These are phyloP conservation scores for Thalassarche chlororhynchos DNA, from an alignment of 2,113 vertebrate genomes.

Conservation along the genomic window DNA sequence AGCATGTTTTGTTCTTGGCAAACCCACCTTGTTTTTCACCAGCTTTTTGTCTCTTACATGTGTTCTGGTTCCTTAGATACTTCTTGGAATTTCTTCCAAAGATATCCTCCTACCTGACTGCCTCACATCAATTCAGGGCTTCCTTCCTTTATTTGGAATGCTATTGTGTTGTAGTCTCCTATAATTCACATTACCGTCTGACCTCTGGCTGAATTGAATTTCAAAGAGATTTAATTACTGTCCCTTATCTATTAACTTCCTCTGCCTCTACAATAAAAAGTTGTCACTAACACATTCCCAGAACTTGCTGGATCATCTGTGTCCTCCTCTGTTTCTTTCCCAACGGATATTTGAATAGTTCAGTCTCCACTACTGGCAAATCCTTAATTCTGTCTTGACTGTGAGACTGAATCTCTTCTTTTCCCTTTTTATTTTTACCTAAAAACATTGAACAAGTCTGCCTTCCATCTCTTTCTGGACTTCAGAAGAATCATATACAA, in stretches of 20 bases:
- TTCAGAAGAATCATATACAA: not conserved
- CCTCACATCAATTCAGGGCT: not conserved
- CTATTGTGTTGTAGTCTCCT: conserved; percentile 23
- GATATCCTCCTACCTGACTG: not conserved
- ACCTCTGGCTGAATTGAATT: not conserved
- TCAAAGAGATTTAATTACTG: not conserved
- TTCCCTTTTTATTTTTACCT: not conserved
- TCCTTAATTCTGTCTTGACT: not conserved
- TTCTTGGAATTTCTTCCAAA: not conserved
- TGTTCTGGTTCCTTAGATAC: not conserved
- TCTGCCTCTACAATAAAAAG: not conserved
- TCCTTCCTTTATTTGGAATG: conserved; percentile 31
- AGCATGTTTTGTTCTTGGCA: not conserved
- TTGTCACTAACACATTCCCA: not conserved
- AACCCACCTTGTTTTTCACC: not conserved
- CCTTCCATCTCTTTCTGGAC: not conserved
- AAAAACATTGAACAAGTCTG: not conserved
- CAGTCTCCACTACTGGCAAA: not conserved
- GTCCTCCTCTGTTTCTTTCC: not conserved
- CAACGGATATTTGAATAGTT: not conserved
- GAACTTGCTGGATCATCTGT: not conserved
- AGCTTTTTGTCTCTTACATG: not conserved
- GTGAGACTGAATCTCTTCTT: not conserved
- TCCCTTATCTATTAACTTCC: conserved; percentile 26
- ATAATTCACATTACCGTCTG: not conserved